These are phyloP conservation scores for Gobionotothen gibberifrons DNA, from an alignment of 2,797 vertebrate genomes.

Conservation along the genomic window DNA sequence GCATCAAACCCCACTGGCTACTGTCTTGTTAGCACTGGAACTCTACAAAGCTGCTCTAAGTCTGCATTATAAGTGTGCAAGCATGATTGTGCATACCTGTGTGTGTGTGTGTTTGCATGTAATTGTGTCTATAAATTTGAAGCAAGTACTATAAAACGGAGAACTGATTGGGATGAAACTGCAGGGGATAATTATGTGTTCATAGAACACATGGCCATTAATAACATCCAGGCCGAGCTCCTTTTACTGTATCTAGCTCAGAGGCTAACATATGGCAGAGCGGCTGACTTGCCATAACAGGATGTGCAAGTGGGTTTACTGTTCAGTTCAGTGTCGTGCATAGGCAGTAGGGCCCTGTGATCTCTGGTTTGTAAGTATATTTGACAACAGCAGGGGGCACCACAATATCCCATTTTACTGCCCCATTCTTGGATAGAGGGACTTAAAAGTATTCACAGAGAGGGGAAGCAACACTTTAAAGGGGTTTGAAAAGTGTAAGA, in stretches of 20 bases:
- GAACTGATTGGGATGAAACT: constrained; percentile 50
- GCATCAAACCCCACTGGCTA: constrained; percentile 55
- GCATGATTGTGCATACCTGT: constrained; percentile 1
- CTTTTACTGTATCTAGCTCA: constrained; percentile 65
- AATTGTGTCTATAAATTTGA: constrained; percentile 48
- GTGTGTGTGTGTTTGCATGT: constrained; percentile 16
- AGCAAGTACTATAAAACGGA: constrained; percentile 54
- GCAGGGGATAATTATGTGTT: constrained; percentile 68
- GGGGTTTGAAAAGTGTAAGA: not conserved
- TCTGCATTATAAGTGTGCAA: constrained; percentile 6
- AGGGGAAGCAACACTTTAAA: constrained; percentile 7
- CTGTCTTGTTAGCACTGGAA: constrained; percentile 56
- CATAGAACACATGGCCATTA: constrained; percentile 64
- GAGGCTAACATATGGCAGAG: constrained; percentile 71
- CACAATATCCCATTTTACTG: constrained; percentile 33
- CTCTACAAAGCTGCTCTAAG: constrained; percentile 22
- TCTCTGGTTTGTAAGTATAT: constrained; percentile 41
- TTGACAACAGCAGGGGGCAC: constrained; percentile 73
- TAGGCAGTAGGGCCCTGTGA: constrained; percentile 1
- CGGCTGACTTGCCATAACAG: constrained; percentile 53
- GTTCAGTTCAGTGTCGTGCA: constrained; percentile 27
- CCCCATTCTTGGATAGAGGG: not conserved
- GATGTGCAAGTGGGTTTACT: constrained; percentile 40
- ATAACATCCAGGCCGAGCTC: constrained; percentile 37
- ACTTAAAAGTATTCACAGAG: not conserved